phyloP scores from a whole-genome alignment of 2,797 vertebrate species.

The Lithobates pipiens region DNA sequence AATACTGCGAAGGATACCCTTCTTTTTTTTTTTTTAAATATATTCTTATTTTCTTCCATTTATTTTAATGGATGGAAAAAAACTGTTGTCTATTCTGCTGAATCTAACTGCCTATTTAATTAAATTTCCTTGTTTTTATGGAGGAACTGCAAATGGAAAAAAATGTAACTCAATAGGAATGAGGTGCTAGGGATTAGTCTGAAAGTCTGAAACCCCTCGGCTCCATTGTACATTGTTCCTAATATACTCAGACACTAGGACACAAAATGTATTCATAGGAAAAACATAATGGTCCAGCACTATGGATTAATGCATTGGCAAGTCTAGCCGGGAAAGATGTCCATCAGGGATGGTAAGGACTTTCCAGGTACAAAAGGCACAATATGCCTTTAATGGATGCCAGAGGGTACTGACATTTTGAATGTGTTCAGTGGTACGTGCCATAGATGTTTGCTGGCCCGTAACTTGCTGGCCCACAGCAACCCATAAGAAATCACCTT shows the following conservation, averaged over 20 bases:
- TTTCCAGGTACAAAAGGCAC: not conserved
- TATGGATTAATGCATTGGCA: not conserved
- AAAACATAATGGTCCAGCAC: not conserved
- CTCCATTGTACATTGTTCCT: conserved; percentile 11
- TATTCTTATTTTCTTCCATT: not conserved
- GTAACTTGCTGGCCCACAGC: not conserved
- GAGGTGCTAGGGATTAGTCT: conserved; percentile 39
- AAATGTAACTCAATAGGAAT: conserved; percentile 31
- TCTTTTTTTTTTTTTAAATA: not conserved
- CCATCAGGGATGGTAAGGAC: not conserved
- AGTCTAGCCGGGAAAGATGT: not conserved
- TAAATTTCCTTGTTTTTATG: conserved; percentile 33
- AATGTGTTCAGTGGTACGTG: not conserved
- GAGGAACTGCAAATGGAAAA: conserved; percentile 31
- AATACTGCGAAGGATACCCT: not conserved
- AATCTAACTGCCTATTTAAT: conserved; percentile 33
- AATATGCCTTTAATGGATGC: not conserved
- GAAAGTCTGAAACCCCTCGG: not conserved
- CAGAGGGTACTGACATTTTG: not conserved
- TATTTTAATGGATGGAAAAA: not conserved
- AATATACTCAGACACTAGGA: not conserved
- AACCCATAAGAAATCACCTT: too few species aligned
- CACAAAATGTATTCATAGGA: conserved; percentile 3
- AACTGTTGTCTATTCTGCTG: not conserved
- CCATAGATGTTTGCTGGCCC: not conserved